Evolutionary conservation across 2,888 invertebrate genomes (phyloP), one percentile per base, ranked within the genome.

Genomic region (Plebejus melissa): DNA sequence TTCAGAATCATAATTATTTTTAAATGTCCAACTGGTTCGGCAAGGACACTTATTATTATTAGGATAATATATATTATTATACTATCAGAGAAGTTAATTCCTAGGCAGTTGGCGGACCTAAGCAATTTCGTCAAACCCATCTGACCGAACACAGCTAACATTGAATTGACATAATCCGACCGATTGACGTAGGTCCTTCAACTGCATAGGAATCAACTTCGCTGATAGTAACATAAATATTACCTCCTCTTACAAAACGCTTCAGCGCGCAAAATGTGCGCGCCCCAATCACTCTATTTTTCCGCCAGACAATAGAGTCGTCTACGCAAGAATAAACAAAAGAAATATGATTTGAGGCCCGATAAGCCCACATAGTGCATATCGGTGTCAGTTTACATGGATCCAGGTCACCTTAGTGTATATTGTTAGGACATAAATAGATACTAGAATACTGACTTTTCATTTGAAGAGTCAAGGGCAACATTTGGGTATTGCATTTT

Each of bases 301-400:
- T 60, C 76, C 58, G 69, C 57, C 69, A 84, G 80, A 84, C 84
- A 85, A 80, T 83, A 81, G 78, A 83, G 76, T 38, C 84, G 83
- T 80, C 82, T 82, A 79, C 85, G 88, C 87, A 89, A 88, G 82
- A 71, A 85, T 84, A 90, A 91, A 91, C 91, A 91, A 90, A 85
- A 82, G 86, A 82, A 87, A 87, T 89, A 89, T 90, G 88, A 90
- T 90, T 89, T 89, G 88, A 82, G 80, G 81, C 84, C 57, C 75
- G 72, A 78, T 75, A 76, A 81, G 79, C 82, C 80, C 82, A 82
- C 79, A 82, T 65, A 65, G 65, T 65, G 65, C 32, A 65, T 65
- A 65, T 65, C 41, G 57, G 41, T 70, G 70, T 65, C 32, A 28
- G 11, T 16, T 65, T 65, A 65, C 60, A 65, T 74, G 74, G 75